Conservation (phyloP, 2,113 vertebrate species). For the Myrmecophaga tridactyla region DNA sequence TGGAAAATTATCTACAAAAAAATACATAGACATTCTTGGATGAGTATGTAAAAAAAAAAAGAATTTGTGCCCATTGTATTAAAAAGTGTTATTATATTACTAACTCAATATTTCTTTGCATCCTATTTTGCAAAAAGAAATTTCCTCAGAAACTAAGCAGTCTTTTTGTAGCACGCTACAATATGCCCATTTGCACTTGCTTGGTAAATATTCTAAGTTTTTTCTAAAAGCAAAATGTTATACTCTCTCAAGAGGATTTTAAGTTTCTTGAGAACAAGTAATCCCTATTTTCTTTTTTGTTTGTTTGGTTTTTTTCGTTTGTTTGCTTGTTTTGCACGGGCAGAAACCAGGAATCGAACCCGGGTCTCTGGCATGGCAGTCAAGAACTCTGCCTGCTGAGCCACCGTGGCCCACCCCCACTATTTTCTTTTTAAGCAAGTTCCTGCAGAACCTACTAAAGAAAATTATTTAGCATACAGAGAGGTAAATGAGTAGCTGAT, state of each 20-base stretch:
- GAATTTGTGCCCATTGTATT: background rate
- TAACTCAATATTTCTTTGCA: background rate
- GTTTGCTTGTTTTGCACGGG: too few species aligned
- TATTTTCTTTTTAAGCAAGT: conserved; percentile 37
- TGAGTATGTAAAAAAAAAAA: background rate
- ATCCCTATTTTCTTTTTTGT: conserved; percentile 4
- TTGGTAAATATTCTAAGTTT: background rate
- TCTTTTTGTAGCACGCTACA: background rate
- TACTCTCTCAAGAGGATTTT: conserved; percentile 24
- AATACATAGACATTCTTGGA: background rate
- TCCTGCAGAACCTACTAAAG: background rate
- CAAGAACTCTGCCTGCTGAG: too few species aligned
- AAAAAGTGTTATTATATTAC: background rate
- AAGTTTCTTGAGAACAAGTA: conserved; percentile 7
- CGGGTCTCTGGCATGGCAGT: too few species aligned
- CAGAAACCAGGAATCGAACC: too few species aligned
- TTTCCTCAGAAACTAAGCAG: background rate
- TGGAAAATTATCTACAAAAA: conserved; percentile 30
- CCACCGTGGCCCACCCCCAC: too few species aligned
- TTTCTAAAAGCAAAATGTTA: conserved; percentile 7
- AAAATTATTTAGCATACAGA: background rate
- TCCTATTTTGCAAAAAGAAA: background rate
- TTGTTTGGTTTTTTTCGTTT: too few species aligned
- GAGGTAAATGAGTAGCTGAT: background rate
- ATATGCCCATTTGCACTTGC: background rate